Base-by-base conservation (phyloP, 1,140 invertebrate species). In the Atta colombica region DNA sequence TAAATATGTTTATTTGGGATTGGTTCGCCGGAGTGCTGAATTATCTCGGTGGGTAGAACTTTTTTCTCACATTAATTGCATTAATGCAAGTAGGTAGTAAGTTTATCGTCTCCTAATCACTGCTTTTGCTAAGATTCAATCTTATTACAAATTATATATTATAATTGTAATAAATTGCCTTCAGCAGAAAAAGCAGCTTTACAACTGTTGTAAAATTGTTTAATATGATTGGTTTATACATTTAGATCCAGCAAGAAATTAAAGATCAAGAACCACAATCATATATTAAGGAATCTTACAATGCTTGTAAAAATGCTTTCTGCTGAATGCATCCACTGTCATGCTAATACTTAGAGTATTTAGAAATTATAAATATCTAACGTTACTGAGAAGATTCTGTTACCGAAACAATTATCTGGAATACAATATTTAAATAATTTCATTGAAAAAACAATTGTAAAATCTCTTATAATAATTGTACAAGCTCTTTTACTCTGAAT, bases 11-110 rank as follows among this genome's bases (percentile, higher is more conserved):
- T 97, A 97, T 99, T 95, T 99, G 98, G 97, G 98, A 99, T 95
- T 99, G 99, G 99, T 98, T 99, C 95, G 98, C 98, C 93, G 98
- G 98, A 93, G 98, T 99, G 94, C 96, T 99, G 92, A 98, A 98
- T 95, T 99, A 98, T 96, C 97, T 99, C 94, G 99, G 99, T 99
- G 95, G 97, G 97, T 97, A 87, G 74, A 81, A 12, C 39, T 45
- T n/a, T 68, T 61, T 25, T 35, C 35, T n/a, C 5, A 1, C 55
- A 14, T 84, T 12, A 10, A 10, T 45, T 45, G 8, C 31, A 35
- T 35, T 35, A 35, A 35, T 35, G 31, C 31, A 35, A 5, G 5
- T 35, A 35, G 7, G 2, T 45, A 45, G 2, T 45, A 45, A 63
- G 49, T 51, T 18, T n/a, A 0, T 16, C 0, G 25, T 2, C 8